Conservation (phyloP, 2,113 vertebrate species). For the Romanogobio albipinnatus region DNA sequence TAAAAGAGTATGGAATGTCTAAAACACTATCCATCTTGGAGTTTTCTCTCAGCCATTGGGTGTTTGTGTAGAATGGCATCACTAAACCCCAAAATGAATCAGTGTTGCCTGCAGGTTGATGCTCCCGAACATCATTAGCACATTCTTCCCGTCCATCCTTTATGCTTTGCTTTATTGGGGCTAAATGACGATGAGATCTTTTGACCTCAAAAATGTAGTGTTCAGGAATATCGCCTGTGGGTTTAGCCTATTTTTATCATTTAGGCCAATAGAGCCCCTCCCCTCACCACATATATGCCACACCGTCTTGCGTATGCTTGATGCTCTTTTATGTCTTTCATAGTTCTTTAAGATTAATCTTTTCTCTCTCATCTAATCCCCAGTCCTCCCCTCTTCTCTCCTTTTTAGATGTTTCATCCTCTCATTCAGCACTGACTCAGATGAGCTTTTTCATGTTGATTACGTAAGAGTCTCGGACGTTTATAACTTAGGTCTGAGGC, state of each 20-base stretch:
- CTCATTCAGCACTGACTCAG: slow-evolving; percentile 22
- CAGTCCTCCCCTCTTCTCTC: background rate
- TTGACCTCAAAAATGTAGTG: slow-evolving; percentile 45
- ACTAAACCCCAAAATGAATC: background rate
- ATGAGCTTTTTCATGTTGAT: slow-evolving; percentile 36
- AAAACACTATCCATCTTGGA: background rate
- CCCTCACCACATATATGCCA: background rate
- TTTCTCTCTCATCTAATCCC: slow-evolving; percentile 1
- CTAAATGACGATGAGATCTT: slow-evolving; percentile 35
- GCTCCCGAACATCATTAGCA: slow-evolving; percentile 2
- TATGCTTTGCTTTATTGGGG: background rate
- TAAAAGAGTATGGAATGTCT: background rate
- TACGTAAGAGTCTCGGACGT: slow-evolving; percentile 51
- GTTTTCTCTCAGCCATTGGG: slow-evolving; percentile 5
- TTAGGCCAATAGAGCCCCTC: slow-evolving; percentile 19
- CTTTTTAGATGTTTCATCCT: slow-evolving; percentile 17
- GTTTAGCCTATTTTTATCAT: slow-evolving; percentile 43
- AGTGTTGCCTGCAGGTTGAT: slow-evolving; percentile 4
- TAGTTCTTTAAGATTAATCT: background rate
- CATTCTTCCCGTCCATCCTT: background rate
- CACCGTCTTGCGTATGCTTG: background rate
- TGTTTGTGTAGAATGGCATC: background rate
- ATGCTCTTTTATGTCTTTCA: background rate
- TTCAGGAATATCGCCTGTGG: slow-evolving; percentile 32
- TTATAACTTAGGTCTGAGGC: slow-evolving; percentile 32